phyloP scores from a whole-genome alignment of 2,797 vertebrate genomes.

The Dryobates pubescens region DNA sequence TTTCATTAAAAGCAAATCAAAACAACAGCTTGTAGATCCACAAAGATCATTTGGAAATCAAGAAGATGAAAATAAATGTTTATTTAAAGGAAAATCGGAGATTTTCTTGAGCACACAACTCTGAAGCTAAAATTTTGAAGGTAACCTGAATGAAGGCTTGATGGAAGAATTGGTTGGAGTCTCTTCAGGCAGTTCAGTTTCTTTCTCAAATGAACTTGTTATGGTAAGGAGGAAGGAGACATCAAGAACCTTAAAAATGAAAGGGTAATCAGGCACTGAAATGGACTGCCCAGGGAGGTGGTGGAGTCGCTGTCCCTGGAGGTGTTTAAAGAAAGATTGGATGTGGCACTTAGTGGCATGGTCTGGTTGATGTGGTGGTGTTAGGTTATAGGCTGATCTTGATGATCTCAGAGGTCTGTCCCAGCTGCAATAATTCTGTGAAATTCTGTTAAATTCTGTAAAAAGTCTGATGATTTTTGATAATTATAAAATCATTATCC shows the following conservation, averaged over 20 bases:
- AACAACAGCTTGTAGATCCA: background rate
- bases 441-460: no score
- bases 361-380: no score
- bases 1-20: conserved; percentile 12
- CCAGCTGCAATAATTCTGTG: no score
- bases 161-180: background rate
- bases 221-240: background rate
- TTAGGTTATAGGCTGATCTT: no score
- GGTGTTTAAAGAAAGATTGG: no score
- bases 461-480: background rate
- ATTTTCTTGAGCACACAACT: background rate
- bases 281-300: no score
- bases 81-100: background rate
- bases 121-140: background rate
- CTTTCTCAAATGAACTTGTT: background rate
- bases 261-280: background rate
- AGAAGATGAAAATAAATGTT: background rate
- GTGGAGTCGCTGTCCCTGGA: no score
- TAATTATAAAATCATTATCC: background rate
- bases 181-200: background rate
- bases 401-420: no score
- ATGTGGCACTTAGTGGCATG: no score
- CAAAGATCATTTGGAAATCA: background rate
- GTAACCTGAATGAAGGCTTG: background rate
- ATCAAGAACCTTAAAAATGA: background rate